Evolutionary conservation across 2,888 invertebrate genomes (phyloP), one percentile per base, ranked within the genome.

Genomic region (Parnassius glacialis): DNA sequence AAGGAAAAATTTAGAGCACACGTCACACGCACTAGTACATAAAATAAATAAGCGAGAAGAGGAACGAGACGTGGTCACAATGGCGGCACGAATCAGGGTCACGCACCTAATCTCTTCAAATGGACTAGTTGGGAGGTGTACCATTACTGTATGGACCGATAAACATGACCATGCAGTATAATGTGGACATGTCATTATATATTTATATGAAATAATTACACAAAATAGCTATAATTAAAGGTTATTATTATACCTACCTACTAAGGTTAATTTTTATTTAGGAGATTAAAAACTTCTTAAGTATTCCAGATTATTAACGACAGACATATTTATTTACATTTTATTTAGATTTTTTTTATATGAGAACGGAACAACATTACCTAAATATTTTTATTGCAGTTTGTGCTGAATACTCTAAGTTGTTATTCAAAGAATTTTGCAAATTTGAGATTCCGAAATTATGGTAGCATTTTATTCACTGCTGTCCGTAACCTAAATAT

Each of bases 41-140:
- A 52, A 67, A 70, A 69, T 71, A 73, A 73, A 71, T 68, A 64
- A 64, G 62, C 65, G 64, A 66, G 64, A 57, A 64, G 60, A 69
- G 56, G 43, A 68, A 59, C 66, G 62, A 66, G 68, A 67, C 65
- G 53, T 48, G 57, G 57, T 62, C 65, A 68, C 68, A 74, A 71
- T 72, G 67, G 65, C 56, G 62, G 62, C 66, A 58, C 59, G 68
- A 66, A 73, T 73, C 72, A 74, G 68, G 69, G 74, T 71, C 74
- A 72, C 59, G 64, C 64, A 64, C 67, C 65, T 68, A 71, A 74
- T 74, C 68, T 68, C 69, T 66, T 67, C 63, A 67, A 71, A 72
- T 70, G 67, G 68, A 68, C 68, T 67, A 65, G 59, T 63, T 67
- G 67, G 69, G 65, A 67, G 70, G 62, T 70, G 68, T 68, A 68